Evolutionary conservation across 2,797 vertebrate species (phyloP).

Genomic region (Channa striata): DNA sequence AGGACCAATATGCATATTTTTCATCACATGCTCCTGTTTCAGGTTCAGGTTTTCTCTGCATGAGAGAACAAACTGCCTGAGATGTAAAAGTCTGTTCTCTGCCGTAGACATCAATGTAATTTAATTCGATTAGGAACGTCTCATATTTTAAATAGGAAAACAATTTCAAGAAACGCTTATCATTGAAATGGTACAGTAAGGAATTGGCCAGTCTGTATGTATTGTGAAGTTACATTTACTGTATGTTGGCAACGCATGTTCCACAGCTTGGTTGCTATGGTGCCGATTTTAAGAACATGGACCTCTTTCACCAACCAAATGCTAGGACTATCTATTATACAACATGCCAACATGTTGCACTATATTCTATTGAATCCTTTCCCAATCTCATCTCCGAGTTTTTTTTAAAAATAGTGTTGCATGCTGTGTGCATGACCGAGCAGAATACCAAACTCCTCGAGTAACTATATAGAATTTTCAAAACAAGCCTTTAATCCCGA

Average conservation of each 20-base stretch:
- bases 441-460: conserved; percentile 62
- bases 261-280: conserved; percentile 77
- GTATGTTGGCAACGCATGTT: conserved; percentile 56
- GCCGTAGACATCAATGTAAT: not conserved
- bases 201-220: conserved; percentile 14
- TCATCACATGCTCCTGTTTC: not conserved
- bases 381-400: conserved; percentile 49
- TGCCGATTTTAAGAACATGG: conserved; percentile 61
- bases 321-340: conserved; percentile 56
- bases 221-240: conserved; percentile 55
- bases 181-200: not conserved
- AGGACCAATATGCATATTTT: conserved; percentile 16
- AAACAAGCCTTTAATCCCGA: conserved; percentile 71
- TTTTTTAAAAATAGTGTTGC: conserved; percentile 45
- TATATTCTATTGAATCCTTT: conserved; percentile 59
- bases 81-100: conserved; percentile 4
- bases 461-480: conserved; percentile 71
- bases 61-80: not conserved
- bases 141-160: too few relatives aligned
- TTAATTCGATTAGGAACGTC: not conserved
- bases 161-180: not conserved
- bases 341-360: conserved; percentile 64
- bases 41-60: conserved; percentile 5
- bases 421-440: conserved; percentile 67
- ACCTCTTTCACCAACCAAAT: conserved; percentile 70